Base-by-base conservation (phyloP, 2,888 invertebrate species). In the Nemoura dubitans region DNA sequence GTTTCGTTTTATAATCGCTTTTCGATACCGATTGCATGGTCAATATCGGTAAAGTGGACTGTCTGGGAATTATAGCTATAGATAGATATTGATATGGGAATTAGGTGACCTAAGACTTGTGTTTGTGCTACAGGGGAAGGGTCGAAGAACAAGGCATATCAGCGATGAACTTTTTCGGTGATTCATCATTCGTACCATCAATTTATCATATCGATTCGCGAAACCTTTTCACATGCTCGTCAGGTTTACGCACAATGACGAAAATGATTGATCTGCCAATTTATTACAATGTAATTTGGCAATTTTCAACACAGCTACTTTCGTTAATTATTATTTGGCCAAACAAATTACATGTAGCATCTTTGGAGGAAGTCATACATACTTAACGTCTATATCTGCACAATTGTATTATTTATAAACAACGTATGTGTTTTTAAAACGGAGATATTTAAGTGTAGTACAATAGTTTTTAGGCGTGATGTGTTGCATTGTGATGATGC, bases 351-450 rank as follows among this genome's bases (percentile, higher is more conserved):
- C 21, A 21, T 7, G 3, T 7, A 59, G 16, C 59, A 59, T 59
- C 59, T 59, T 59, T 21, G 3, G 14, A 59, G 59, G 59, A 59
- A 16, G 59, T 3, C 36, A 36, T 10, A 36, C n/a, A 21, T 59
- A 59, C 59, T 21, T 59, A 16, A 59, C 21, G 16, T 21, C 59
- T 59, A 59, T 59, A 59, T 21, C 59, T 59, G 21, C 59, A 59
- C 59, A 59, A 59, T 59, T 59, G 59, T 59, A 59, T 59, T 59
- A 59, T 59, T 59, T 59, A 59, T 59, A 59, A 59, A 59, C 59
- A 59, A 59, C 59, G 21, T 21, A 3, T 59, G 59, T 59, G 3
- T 59, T 21, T 59, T 59, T 59, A 21, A 7, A 2, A 14, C 2
- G 21, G 59, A 59, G 59, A 59, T 59, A 59, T 59, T 59, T 59